These are phyloP conservation scores for Sigmodon hispidus DNA, from an alignment of 2,113 vertebrate genomes.

Conservation along the genomic window DNA sequence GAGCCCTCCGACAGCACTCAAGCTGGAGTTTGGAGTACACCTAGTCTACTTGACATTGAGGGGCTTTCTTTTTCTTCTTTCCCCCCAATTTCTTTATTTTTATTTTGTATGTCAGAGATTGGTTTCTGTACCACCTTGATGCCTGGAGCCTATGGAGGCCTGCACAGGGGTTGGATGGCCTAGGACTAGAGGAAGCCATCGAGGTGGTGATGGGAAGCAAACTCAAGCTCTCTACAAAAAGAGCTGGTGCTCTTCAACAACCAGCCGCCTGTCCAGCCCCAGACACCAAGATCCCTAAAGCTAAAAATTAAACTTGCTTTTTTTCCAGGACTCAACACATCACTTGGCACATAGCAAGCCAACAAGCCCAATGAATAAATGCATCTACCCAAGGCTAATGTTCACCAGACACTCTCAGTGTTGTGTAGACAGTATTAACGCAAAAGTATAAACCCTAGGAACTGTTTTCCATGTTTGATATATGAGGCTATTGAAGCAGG, in stretches of 20 bases:
- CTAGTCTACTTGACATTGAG: not conserved
- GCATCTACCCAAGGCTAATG: not conserved
- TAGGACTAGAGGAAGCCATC: not conserved
- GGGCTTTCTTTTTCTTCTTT: not conserved
- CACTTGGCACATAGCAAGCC: not conserved
- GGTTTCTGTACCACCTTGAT: not conserved
- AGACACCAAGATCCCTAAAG: not conserved
- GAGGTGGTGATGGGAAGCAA: not conserved
- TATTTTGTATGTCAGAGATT: not conserved
- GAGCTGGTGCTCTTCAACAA: not conserved
- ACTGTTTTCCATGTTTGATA: not conserved
- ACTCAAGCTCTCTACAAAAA: not conserved
- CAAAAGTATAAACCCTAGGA: not conserved
- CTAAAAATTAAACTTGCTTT: conserved; percentile 8
- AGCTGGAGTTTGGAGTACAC: not conserved
- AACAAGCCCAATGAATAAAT: not conserved
- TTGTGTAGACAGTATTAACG: not conserved
- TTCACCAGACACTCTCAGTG: not conserved
- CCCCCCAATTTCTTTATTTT: not conserved
- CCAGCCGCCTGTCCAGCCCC: not conserved
- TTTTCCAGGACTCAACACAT: not conserved
- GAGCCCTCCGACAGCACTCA: not conserved
- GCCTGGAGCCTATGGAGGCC: not conserved
- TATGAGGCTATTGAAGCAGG: conserved; percentile 9
- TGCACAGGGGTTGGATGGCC: no score